phyloP scores from a whole-genome alignment of 2,113 vertebrate genomes.

The Apeltes quadracus region DNA sequence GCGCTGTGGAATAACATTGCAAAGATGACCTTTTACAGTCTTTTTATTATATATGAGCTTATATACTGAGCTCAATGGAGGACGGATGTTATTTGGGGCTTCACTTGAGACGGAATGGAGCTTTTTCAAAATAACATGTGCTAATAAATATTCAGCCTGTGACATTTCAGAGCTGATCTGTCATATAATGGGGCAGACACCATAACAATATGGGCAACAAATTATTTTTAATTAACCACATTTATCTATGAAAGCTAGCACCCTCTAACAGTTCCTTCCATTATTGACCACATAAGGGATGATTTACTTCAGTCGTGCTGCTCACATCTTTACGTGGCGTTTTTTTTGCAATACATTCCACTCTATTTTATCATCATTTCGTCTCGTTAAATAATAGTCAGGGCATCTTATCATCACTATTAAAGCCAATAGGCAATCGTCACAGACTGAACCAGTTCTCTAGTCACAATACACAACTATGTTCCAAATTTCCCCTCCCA shows the following conservation, averaged over 20 bases:
- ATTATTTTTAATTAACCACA: slow-evolving; percentile 12
- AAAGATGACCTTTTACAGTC: slow-evolving; percentile 34
- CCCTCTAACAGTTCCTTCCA: neutral
- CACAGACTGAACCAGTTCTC: slow-evolving; percentile 18
- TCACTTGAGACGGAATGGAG: slow-evolving; percentile 13
- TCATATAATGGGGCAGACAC: slow-evolving; percentile 31
- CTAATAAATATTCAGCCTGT: slow-evolving; percentile 46
- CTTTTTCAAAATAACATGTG: slow-evolving; percentile 31
- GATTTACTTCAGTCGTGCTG: slow-evolving; percentile 12
- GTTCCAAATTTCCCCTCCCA: slow-evolving; percentile 9
- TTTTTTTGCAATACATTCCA: neutral
- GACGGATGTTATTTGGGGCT: slow-evolving; percentile 41
- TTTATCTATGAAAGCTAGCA: slow-evolving; percentile 16
- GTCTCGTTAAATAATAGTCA: neutral
- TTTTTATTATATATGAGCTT: neutral
- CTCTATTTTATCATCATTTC: neutral
- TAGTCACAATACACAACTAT: slow-evolving; percentile 14
- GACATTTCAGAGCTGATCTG: slow-evolving; percentile 58
- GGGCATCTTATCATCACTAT: slow-evolving; percentile 17
- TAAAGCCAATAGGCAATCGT: slow-evolving; percentile 23
- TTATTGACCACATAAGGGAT: slow-evolving; percentile 28
- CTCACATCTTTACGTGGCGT: slow-evolving; percentile 9
- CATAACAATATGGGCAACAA: slow-evolving; percentile 26
- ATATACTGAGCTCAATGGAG: slow-evolving; percentile 12
- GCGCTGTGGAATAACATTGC: neutral